Base-by-base conservation (phyloP, 2,113 vertebrate genomes). In the Cheilinus undulatus region DNA sequence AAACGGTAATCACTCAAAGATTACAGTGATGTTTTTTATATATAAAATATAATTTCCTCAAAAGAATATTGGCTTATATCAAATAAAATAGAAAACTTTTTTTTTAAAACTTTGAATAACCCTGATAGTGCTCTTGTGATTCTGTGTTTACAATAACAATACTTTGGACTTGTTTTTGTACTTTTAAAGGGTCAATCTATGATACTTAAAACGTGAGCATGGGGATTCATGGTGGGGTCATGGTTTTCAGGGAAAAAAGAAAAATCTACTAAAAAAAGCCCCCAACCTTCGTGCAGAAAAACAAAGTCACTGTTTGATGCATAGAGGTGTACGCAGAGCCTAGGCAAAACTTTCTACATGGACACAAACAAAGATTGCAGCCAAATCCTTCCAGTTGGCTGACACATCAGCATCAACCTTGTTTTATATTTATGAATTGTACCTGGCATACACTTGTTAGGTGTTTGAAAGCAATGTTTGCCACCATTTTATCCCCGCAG, bases 221-320 rank as follows among this genome's bases (percentile, higher is more conserved):
- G 7, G 2, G 7, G 14, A 3, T 40, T 40, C 15, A 4, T 4
- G 14, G 23, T 22, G 22, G 24, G 3, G 15, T 5, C 14, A 40
- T 23, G 14, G 10, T 12, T 14, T 14, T 24, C 22, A 36, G 17
- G n/a, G 17, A 43, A 46, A 46, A 12, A 24, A n/a, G 3, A 58
- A 11, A 52, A 43, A 49, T 58, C 20, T 53, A 28, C 8, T 23
- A 22, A 30, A 46, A 53, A 34, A 26, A 60, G 57, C 60, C 60
- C 27, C 49, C 22, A 61, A 62, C 42, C 36, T 50, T 52, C 61
- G 42, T 57, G 17, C 32, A 28, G 4, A 0, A 2, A 78, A 26
- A 22, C 32, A 34, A 2, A 27, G 15, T 32, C 24, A 50, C 15
- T 14, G 60, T 34, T 28, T 19, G 19, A 30, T 42, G 38, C 50